Percentiles rank a stretch among this genome's conserved stretches.
These are phyloP conservation scores for Gymnoscopelus microlampas DNA, from an alignment of 2,797 vertebrate genomes.

Conservation along the genomic window DNA sequence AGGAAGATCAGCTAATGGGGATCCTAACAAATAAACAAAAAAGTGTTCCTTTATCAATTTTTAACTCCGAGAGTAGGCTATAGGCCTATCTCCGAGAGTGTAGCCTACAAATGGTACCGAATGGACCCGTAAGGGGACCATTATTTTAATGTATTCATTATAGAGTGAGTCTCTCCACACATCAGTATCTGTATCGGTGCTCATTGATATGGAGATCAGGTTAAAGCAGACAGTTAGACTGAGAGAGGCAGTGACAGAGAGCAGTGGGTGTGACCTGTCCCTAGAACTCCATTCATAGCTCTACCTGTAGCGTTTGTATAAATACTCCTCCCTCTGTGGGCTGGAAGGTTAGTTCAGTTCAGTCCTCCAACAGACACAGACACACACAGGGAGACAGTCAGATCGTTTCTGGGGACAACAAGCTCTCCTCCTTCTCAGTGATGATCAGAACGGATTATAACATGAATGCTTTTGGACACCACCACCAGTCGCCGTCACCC, in stretches of 20 bases:
- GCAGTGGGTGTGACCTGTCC: conserved; percentile 64
- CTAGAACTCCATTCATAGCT: conserved; percentile 64
- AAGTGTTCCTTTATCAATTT: too few relatives aligned
- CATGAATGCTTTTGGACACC: conserved; percentile 87
- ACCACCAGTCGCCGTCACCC: conserved; percentile 52
- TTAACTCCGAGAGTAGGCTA: too few relatives aligned
- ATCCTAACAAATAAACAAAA: too few relatives aligned
- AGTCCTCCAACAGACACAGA: conserved; percentile 68
- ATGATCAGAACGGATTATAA: conserved; percentile 63
- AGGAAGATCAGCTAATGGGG: too few relatives aligned
- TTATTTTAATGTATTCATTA: too few relatives aligned
- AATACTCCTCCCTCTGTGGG: conserved; percentile 74
- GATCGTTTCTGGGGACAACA: conserved; percentile 25
- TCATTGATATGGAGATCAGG: conserved; percentile 56
- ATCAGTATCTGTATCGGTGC: conserved; percentile 52
- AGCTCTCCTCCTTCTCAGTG: neutral
- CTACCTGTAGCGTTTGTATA: conserved; percentile 74
- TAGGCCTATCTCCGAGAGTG: too few relatives aligned
- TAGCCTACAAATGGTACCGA: too few relatives aligned
- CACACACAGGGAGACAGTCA: conserved; percentile 24
- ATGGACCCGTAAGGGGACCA: too few relatives aligned
- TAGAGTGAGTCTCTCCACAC: conserved; percentile 1
- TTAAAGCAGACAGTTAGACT: conserved; percentile 26
- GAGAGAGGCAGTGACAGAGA: conserved; percentile 39
- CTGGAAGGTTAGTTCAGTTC: conserved; percentile 35